Evolutionary conservation across 2,888 invertebrate genomes (phyloP).

Genomic region (Empis livida): DNA sequence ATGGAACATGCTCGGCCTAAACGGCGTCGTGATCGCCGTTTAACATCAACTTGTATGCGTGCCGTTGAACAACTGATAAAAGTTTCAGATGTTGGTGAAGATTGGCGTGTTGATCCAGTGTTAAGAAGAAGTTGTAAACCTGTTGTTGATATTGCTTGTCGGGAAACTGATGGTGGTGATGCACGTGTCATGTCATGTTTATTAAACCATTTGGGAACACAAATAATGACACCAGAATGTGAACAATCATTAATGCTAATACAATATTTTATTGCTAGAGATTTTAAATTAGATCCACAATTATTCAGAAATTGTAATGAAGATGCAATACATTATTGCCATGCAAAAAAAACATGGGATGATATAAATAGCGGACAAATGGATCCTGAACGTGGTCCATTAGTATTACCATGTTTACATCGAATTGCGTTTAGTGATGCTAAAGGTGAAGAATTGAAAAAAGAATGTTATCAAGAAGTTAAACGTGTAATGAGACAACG

Average conservation of each 20-base stretch:
- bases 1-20: slow-evolving; percentile 73
- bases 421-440: slow-evolving; percentile 45
- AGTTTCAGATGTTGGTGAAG: slow-evolving; percentile 85
- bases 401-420: slow-evolving; percentile 85
- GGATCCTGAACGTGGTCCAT: slow-evolving; percentile 66
- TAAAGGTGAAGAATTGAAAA: slow-evolving; percentile 40
- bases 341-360: slow-evolving; percentile 65
- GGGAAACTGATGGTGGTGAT: slow-evolving; percentile 58
- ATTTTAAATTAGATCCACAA: slow-evolving; percentile 84
- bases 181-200: slow-evolving; percentile 83
- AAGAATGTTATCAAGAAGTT: slow-evolving; percentile 55
- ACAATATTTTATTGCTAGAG: slow-evolving; percentile 92
- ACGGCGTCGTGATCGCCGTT: slow-evolving; percentile 45
- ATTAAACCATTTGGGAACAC: slow-evolving; percentile 78
- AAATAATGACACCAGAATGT: slow-evolving; percentile 73
- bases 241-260: slow-evolving; percentile 86
- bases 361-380: slow-evolving; percentile 44
- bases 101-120: slow-evolving; percentile 90
- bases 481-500: slow-evolving; percentile 85
- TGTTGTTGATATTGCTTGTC: slow-evolving; percentile 68
- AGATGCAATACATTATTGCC: slow-evolving; percentile 74
- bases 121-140: slow-evolving; percentile 73
- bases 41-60: slow-evolving; percentile 57
- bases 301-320: slow-evolving; percentile 75
- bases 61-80: slow-evolving; percentile 70